phyloP scores from a whole-genome alignment of 2,113 vertebrate genomes.

The Podarcis cretensis region DNA sequence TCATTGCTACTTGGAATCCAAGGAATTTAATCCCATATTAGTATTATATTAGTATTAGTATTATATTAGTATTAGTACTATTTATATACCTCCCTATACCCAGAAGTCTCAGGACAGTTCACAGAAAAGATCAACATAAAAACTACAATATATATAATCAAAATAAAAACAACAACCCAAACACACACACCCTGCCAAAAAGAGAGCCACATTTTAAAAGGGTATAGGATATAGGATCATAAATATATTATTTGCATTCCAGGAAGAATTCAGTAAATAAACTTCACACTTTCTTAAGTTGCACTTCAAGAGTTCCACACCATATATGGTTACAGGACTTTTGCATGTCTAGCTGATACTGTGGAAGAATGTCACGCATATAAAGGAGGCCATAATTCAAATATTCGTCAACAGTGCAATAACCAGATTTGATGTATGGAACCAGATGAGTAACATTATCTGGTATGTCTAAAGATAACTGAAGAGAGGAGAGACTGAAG shows the following conservation, averaged over 20 bases:
- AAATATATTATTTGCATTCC: background rate
- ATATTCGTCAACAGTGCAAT: constrained; percentile 10
- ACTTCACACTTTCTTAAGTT: background rate
- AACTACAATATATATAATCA: too few species aligned
- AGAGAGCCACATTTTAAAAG: too few species aligned
- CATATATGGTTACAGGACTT: background rate
- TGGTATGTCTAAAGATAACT: constrained; percentile 1
- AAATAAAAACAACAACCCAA: too few species aligned
- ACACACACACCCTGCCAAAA: too few species aligned
- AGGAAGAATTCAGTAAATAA: constrained; percentile 26
- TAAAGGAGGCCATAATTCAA: background rate
- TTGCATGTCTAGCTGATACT: background rate
- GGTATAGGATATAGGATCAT: background rate
- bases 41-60: too few species aligned
- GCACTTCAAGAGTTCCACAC: background rate
- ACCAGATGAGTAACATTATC: constrained; percentile 8
- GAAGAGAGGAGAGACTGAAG: background rate
- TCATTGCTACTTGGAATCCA: background rate
- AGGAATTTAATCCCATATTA: background rate
- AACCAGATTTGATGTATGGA: constrained; percentile 13
- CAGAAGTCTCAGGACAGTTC: too few species aligned
- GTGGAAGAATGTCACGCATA: constrained; percentile 20
- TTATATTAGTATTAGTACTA: too few species aligned
- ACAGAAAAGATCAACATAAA: too few species aligned
- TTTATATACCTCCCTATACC: too few species aligned